A percentile compares a stretch with the other conserved stretches of the same genome.
phyloP scores from a whole-genome alignment of 2,797 vertebrate species.

The Lacerta viridis region DNA sequence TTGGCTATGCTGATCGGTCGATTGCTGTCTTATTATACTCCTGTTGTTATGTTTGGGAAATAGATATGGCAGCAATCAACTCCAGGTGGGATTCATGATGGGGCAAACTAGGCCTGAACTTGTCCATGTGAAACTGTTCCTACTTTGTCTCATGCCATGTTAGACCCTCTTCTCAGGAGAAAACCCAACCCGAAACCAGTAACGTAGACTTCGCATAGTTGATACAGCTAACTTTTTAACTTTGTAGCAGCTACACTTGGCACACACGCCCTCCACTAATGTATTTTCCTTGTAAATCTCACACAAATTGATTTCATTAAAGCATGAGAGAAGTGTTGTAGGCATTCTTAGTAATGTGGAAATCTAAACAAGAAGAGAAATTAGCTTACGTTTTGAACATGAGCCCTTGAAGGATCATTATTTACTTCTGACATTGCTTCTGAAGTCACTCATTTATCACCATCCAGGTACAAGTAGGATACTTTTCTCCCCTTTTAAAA shows the following conservation, averaged over 20 bases:
- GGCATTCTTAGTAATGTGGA: slow-evolving; percentile 46
- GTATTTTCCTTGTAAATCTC: slow-evolving; percentile 55
- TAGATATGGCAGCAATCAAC: neutral
- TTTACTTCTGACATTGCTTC: slow-evolving; percentile 63
- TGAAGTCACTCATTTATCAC: slow-evolving; percentile 66
- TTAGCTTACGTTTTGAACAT: slow-evolving; percentile 48
- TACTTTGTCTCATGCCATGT: slow-evolving; percentile 36
- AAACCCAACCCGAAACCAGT: neutral
- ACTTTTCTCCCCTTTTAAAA: slow-evolving; percentile 66
- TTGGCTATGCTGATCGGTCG: neutral
- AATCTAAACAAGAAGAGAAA: slow-evolving; percentile 61
- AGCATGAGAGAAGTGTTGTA: slow-evolving; percentile 44
- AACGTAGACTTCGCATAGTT: neutral
- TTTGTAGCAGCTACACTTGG: neutral
- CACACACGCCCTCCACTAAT: neutral
- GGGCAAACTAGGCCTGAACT: neutral
- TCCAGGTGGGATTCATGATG: neutral
- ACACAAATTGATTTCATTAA: slow-evolving; percentile 47
- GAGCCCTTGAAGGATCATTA: slow-evolving; percentile 18
- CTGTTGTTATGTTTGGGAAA: slow-evolving; percentile 5
- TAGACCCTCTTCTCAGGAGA: neutral
- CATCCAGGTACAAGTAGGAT: slow-evolving; percentile 68
- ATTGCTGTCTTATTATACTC: neutral
- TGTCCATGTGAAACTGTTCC: neutral
- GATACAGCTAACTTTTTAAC: slow-evolving; percentile 6